These are phyloP conservation scores for Apostichopus japonicus DNA, from an alignment of 35 echinoderm and acorn worm species.

Conservation along the genomic window DNA sequence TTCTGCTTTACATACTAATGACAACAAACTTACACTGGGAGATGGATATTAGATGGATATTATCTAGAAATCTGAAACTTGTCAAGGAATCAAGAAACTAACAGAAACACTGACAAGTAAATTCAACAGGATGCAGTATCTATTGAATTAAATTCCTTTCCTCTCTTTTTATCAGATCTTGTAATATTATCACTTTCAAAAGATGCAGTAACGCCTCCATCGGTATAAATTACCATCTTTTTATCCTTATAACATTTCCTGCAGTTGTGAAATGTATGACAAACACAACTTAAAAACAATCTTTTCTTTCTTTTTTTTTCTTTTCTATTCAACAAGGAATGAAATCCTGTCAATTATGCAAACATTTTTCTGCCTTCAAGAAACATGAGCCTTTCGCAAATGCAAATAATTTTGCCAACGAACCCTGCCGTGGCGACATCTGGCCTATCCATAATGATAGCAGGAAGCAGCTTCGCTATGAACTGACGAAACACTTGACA, in stretches of 20 bases:
- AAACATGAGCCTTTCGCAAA: not conserved
- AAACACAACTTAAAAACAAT: not conserved
- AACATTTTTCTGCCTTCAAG: not conserved
- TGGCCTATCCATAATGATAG: not conserved
- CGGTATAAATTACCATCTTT: not conserved
- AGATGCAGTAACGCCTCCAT: no score
- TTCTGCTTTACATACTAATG: no score
- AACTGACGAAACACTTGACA: constrained; percentile 3
- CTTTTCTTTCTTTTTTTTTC: not conserved
- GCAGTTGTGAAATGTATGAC: not conserved
- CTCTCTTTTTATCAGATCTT: no score
- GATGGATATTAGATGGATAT: no score
- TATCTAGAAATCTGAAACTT: no score
- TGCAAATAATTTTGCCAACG: not conserved
- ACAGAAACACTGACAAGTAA: no score
- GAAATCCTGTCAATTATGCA: not conserved
- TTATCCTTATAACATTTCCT: not conserved
- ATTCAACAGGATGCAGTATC: no score
- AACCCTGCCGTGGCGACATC: not conserved
- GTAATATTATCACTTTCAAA: no score
- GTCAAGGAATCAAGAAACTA: no score
- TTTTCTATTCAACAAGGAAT: not conserved
- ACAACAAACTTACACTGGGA: no score
- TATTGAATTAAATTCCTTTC: no score
- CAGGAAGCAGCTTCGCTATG: not conserved